These are phyloP conservation scores for mouse (Mus musculus) DNA, from an alignment of 2,113 vertebrate species.

Conservation along the genomic window GRCm39 chr14:19759501-19760000, in stretches of 20 bases:
- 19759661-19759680: not conserved
- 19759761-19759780: not conserved
- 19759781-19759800: not conserved
- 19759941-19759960: not conserved
- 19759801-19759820: conserved; percentile 26
- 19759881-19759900: conserved; percentile 42
- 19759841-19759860: not conserved
- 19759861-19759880: not conserved
- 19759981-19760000: not conserved
- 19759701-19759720: not conserved
- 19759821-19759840: not conserved
- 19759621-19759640: not conserved
- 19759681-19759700: not conserved
- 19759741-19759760: conserved; percentile 18
- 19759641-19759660: not conserved
- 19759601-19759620: not conserved
- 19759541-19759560: not conserved
- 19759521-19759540: not conserved
- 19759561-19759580: not conserved
- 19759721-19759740: not conserved
- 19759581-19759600: not conserved
- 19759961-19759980: conserved; percentile 24
- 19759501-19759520: not conserved
- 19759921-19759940: not conserved
- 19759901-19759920: not conserved